Conservation (phyloP, 2,797 vertebrate genomes). For the Sphenopsis melanotis region DNA sequence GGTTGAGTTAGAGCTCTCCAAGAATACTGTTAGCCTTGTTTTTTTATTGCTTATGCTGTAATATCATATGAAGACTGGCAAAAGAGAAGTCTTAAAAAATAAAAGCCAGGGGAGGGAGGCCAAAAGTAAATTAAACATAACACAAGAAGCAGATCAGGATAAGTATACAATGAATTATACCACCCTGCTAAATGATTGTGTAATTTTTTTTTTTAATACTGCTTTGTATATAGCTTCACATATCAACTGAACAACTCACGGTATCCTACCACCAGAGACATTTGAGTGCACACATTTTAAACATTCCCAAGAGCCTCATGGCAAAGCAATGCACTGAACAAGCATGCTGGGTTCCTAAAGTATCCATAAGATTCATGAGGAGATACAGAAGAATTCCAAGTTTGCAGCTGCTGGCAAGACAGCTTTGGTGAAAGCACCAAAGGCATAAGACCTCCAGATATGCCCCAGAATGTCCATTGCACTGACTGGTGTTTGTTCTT, state of each 20-base stretch:
- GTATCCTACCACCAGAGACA: neutral
- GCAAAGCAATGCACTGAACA: neutral
- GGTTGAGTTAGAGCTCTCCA: neutral
- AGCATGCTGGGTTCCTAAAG: neutral
- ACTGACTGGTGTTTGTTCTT: neutral
- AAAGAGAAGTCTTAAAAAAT: neutral
- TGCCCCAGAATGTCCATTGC: neutral
- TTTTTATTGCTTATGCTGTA: neutral
- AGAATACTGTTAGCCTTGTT: neutral
- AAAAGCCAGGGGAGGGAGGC: neutral
- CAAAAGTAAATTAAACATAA: neutral
- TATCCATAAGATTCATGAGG: neutral
- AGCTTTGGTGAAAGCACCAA: neutral
- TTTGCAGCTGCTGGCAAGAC: neutral
- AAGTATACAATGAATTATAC: neutral
- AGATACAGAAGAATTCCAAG: neutral
- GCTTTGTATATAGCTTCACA: neutral
- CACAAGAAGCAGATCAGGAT: neutral
- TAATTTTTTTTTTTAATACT: neutral
- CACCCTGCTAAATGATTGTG: neutral
- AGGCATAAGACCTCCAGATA: neutral
- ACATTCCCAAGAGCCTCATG: neutral
- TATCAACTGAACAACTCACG: neutral
- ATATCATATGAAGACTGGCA: neutral
- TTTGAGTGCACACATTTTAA: neutral